Conservation (phyloP, 2,113 vertebrate species). For the Pimephales promelas region DNA sequence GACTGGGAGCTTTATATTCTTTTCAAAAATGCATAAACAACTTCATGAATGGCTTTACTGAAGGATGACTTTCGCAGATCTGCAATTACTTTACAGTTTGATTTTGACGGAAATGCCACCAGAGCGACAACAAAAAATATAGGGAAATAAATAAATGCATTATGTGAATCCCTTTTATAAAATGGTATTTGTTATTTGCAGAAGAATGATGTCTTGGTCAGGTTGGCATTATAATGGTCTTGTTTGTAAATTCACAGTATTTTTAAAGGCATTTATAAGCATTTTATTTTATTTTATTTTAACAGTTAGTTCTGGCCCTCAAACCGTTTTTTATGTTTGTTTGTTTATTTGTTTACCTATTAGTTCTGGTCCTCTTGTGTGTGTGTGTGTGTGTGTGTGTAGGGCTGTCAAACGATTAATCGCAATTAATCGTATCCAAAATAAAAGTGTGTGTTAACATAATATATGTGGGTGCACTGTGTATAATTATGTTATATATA, state of each 20-base stretch:
- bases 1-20: constrained; percentile 28
- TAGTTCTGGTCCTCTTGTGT: no score
- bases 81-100: constrained; percentile 34
- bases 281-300: background rate
- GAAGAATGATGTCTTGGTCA: background rate
- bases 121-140: constrained; percentile 5
- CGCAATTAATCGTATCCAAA: no score
- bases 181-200: constrained; percentile 13
- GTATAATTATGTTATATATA: no score
- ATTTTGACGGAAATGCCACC: constrained; percentile 28
- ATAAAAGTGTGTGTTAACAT: no score
- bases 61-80: constrained; percentile 17
- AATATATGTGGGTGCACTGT: no score
- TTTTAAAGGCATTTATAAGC: background rate
- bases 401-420: no score
- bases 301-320: background rate
- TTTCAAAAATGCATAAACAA: constrained; percentile 13
- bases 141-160: background rate
- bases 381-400: no score
- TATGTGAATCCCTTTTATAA: background rate
- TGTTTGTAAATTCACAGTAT: background rate
- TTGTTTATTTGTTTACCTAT: no score
- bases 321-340: no score
- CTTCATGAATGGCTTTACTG: constrained; percentile 18
- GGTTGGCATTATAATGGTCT: background rate